These are phyloP conservation scores for Arge pagana DNA, from an alignment of 2,888 invertebrate species.

Conservation along the genomic window DNA sequence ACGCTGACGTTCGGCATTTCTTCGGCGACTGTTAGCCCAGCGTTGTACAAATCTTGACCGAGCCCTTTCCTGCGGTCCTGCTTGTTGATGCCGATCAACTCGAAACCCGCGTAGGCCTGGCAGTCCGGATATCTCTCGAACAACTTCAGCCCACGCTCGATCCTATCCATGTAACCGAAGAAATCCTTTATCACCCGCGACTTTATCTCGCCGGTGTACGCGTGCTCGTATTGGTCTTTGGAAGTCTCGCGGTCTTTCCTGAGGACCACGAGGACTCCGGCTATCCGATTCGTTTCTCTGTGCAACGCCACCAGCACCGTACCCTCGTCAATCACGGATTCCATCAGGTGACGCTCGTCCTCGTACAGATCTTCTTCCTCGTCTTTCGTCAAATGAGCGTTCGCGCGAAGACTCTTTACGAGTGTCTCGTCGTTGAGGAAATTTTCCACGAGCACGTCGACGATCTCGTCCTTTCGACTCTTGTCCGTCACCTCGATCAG, in stretches of 20 bases:
- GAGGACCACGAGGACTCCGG: conserved; percentile 2
- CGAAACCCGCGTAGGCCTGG: conserved; percentile 2
- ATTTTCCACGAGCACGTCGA: conserved; percentile 8
- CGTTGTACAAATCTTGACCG: conserved; percentile 9
- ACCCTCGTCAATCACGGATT: not conserved
- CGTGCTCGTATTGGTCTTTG: not conserved
- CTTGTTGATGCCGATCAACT: not conserved
- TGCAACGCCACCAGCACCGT: conserved; percentile 9
- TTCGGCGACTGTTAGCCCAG: not conserved
- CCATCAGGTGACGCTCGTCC: conserved; percentile 1
- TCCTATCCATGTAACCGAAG: not conserved
- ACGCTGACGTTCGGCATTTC: not conserved
- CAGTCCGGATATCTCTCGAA: conserved; percentile 7
- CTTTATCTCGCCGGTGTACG: not conserved
- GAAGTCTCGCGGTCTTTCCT: not conserved
- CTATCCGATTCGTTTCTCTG: conserved; percentile 2
- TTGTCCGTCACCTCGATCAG: conserved; percentile 9
- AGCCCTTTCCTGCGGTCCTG: conserved; percentile 6
- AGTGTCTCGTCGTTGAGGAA: conserved; percentile 13
- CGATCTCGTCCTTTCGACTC: conserved; percentile 1
- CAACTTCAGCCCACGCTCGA: not conserved
- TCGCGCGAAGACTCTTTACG: not conserved
- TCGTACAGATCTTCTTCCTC: not conserved
- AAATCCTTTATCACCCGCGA: conserved; percentile 5
- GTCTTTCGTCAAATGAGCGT: not conserved